These are phyloP conservation scores for Acronicta aceris DNA, from an alignment of 2,888 invertebrate species.

Conservation along the genomic window DNA sequence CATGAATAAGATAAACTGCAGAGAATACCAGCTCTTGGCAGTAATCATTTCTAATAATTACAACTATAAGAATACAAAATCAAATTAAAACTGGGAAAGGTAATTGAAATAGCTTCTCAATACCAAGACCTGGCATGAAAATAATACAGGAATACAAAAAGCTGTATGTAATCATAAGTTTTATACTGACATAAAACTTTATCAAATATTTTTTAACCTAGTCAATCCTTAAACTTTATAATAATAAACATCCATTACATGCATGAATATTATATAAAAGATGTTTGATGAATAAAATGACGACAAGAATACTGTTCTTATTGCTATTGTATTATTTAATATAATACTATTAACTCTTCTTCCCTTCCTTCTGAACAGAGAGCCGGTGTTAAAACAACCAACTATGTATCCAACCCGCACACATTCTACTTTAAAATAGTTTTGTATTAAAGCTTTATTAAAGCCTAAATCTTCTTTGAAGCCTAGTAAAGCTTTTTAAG, in stretches of 20 bases:
- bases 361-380: not conserved
- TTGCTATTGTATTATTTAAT: slow-evolving; percentile 32
- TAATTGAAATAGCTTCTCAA: not conserved
- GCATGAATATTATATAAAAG: not conserved
- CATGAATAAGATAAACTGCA: slow-evolving; percentile 2
- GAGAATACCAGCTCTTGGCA: slow-evolving; percentile 14
- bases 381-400: not conserved
- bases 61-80: not conserved
- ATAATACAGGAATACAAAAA: no score
- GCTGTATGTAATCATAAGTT: no score
- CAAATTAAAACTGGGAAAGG: not conserved
- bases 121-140: not conserved
- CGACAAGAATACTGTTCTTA: slow-evolving; percentile 47
- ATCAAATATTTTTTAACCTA: no score
- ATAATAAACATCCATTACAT: no score
- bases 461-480: slow-evolving; percentile 4
- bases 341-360: slow-evolving; percentile 39
- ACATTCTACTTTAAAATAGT: not conserved
- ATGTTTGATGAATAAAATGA: slow-evolving; percentile 1
- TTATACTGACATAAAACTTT: no score
- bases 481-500: slow-evolving; percentile 14
- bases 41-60: not conserved
- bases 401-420: slow-evolving; percentile 4
- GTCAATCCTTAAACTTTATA: no score
- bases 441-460: slow-evolving; percentile 25